These are phyloP conservation scores for Stegodyphus dumicola DNA, from an alignment of 1,140 invertebrate species.

Conservation along the genomic window DNA sequence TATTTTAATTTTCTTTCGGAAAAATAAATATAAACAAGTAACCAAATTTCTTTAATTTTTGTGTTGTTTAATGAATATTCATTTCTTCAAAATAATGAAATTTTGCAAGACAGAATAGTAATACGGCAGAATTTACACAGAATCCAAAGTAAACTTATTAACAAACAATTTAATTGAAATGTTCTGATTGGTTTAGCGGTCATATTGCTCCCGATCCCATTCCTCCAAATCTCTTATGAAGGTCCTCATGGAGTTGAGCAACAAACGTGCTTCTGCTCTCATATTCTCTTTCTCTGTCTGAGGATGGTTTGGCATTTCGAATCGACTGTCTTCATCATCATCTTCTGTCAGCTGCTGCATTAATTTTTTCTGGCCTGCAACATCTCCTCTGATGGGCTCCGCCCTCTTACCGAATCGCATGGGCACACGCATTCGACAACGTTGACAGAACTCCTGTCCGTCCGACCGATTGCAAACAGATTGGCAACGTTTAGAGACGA, in stretches of 20 bases:
- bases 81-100: too few species aligned
- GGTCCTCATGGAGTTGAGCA: constrained; percentile 32
- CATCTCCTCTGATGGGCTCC: neutral
- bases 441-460: constrained; percentile 54
- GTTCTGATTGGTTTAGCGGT: neutral
- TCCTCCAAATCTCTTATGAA: constrained; percentile 21
- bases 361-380: neutral
- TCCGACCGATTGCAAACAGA: constrained; percentile 61
- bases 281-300: neutral
- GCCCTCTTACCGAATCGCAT: constrained; percentile 62
- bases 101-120: too few species aligned
- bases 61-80: too few species aligned
- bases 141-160: neutral
- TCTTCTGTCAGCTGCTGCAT: neutral
- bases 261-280: constrained; percentile 1
- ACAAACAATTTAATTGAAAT: neutral
- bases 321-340: constrained; percentile 2
- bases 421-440: constrained; percentile 61
- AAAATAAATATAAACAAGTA: too few species aligned
- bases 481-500: constrained; percentile 36
- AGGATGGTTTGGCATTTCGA: neutral
- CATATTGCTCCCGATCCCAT: constrained; percentile 27
- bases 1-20: too few species aligned
- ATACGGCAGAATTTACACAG: neutral
- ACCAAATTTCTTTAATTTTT: too few species aligned